Evolutionary conservation across 1,140 invertebrate genomes (phyloP).

Genomic region (Caenorhabditis elegans): WBcel235 BX284606.5:14587501-14588000

Average conservation of each 20-base stretch:
- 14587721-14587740: too few species aligned
- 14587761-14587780: too few species aligned
- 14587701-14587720: too few species aligned
- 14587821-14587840: too few species aligned
- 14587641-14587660: constrained; percentile 60
- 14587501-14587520: constrained; percentile 30
- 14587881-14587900: constrained; percentile 92
- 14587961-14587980: constrained; percentile 86
- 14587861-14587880: constrained; percentile 76
- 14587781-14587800: too few species aligned
- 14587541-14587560: constrained; percentile 89
- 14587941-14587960: constrained; percentile 81
- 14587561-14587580: constrained; percentile 89
- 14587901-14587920: constrained; percentile 82
- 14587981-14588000: constrained; percentile 76
- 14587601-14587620: constrained; percentile 75
- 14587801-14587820: too few species aligned
- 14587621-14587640: constrained; percentile 69
- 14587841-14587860: background rate
- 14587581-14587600: constrained; percentile 86
- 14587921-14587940: constrained; percentile 80
- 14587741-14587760: too few species aligned
- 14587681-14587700: background rate
- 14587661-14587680: constrained; percentile 80
- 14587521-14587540: constrained; percentile 76